phyloP scores from a whole-genome alignment of 2,113 vertebrate species.

The Galbula dea region DNA sequence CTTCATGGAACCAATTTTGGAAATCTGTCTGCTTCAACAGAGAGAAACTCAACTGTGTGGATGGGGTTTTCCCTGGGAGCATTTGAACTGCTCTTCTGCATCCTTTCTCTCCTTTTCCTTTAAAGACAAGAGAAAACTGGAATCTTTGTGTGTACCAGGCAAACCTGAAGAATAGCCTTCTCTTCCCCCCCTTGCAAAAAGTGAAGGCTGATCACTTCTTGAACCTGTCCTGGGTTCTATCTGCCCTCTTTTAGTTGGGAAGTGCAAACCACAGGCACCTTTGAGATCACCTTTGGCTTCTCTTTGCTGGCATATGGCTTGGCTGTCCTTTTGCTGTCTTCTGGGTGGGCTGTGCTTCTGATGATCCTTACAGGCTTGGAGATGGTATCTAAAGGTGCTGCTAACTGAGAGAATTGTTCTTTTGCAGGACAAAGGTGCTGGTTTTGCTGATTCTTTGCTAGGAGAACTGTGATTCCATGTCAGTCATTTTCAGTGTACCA shows the following conservation, averaged over 20 bases:
- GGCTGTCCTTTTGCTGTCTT: not conserved
- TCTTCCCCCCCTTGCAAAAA: not conserved
- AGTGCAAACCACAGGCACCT: not conserved
- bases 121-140: not conserved
- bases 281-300: not conserved
- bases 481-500: not conserved
- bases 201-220: not conserved
- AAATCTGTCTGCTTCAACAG: not conserved
- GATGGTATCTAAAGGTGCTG: not conserved
- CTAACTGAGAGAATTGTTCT: not conserved
- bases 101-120: not conserved
- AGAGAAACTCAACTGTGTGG: not conserved
- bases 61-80: not conserved
- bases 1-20: constrained; percentile 32
- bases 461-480: not conserved
- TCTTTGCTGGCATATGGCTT: not conserved
- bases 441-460: not conserved
- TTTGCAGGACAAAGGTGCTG: not conserved
- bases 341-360: not conserved
- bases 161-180: not conserved
- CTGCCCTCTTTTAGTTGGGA: not conserved
- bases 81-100: not conserved
- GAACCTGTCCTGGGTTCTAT: not conserved
- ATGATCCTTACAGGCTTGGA: not conserved
- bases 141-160: not conserved